Percentiles rank a stretch among this genome's conserved stretches.
Conservation (phyloP, 2,113 vertebrate species). For the Pholis gunnellus region DNA sequence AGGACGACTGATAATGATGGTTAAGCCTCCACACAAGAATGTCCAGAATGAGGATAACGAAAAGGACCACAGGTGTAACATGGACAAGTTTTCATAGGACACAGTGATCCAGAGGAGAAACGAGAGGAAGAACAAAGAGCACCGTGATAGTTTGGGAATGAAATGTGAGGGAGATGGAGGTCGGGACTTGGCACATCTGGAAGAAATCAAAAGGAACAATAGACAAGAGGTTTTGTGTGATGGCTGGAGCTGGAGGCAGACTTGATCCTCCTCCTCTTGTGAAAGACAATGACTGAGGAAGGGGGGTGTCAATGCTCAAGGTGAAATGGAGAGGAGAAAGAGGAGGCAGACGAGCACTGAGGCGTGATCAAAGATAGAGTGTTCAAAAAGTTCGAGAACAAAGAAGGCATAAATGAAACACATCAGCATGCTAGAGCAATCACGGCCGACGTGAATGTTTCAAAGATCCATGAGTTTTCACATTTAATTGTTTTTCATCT, state of each 20-base stretch:
- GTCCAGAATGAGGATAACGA: slow-evolving; percentile 8
- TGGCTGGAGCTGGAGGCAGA: slow-evolving; percentile 49
- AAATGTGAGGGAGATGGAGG: slow-evolving; percentile 38
- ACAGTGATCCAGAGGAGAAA: slow-evolving; percentile 12
- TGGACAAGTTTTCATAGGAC: slow-evolving; percentile 19
- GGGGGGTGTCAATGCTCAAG: slow-evolving; percentile 59
- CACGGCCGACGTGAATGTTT: slow-evolving; percentile 29
- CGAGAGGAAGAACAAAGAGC: slow-evolving; percentile 44
- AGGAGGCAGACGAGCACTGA: slow-evolving; percentile 47
- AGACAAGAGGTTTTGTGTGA: slow-evolving; percentile 40
- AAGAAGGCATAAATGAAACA: slow-evolving; percentile 63
- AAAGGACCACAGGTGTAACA: slow-evolving; percentile 11
- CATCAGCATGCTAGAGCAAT: slow-evolving; percentile 54
- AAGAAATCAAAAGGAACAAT: slow-evolving; percentile 58
- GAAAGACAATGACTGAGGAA: slow-evolving; percentile 51
- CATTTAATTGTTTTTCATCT: slow-evolving; percentile 64
- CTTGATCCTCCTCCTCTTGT: slow-evolving; percentile 24
- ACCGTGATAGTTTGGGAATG: slow-evolving; percentile 24
- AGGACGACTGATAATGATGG: slow-evolving; percentile 12
- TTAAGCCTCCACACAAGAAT: slow-evolving; percentile 26
- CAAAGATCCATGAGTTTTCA: slow-evolving; percentile 60
- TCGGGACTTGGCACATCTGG: slow-evolving; percentile 50
- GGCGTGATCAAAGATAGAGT: slow-evolving; percentile 64
- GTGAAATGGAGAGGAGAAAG: slow-evolving; percentile 54
- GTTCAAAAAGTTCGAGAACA: slow-evolving; percentile 70